These are phyloP conservation scores for Phasia obesa DNA, from an alignment of 2,888 invertebrate genomes.

Conservation along the genomic window DNA sequence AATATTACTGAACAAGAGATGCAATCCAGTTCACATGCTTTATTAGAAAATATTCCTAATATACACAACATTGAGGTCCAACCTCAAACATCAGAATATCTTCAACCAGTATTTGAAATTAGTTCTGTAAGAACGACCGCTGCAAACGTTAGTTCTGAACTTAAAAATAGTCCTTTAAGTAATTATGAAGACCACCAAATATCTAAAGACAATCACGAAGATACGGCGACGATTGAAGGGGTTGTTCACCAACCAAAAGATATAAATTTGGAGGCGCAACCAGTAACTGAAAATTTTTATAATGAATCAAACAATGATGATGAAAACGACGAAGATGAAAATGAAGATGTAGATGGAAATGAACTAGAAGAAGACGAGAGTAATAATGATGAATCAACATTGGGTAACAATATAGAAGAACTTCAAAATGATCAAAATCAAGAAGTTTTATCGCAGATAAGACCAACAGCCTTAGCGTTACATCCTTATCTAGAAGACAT, in stretches of 20 bases:
- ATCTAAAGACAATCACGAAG: conserved; percentile 10
- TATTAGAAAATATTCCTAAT: conserved; percentile 6
- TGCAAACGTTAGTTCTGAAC: neutral
- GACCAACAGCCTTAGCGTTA: conserved; percentile 64
- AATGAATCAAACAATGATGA: conserved; percentile 6
- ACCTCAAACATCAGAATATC: conserved; percentile 12
- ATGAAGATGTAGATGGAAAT: conserved; percentile 20
- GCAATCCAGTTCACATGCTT: neutral
- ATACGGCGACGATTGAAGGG: conserved; percentile 22
- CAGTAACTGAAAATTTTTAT: conserved; percentile 21
- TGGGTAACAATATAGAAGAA: conserved; percentile 74
- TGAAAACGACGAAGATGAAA: neutral
- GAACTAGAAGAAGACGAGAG: conserved; percentile 18
- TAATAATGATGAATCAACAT: conserved; percentile 26
- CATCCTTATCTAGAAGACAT: conserved; percentile 70
- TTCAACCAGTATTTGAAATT: conserved; percentile 52
- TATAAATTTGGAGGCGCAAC: conserved; percentile 34
- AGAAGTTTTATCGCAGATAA: conserved; percentile 63
- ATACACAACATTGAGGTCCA: conserved; percentile 10
- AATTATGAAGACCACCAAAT: conserved; percentile 16
- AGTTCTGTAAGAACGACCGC: conserved; percentile 32
- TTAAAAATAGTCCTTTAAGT: neutral
- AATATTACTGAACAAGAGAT: neutral
- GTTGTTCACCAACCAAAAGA: conserved; percentile 40
- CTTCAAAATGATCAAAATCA: conserved; percentile 77